Conservation (phyloP, 2,797 vertebrate species). For the Eulemur coronatus region DNA sequence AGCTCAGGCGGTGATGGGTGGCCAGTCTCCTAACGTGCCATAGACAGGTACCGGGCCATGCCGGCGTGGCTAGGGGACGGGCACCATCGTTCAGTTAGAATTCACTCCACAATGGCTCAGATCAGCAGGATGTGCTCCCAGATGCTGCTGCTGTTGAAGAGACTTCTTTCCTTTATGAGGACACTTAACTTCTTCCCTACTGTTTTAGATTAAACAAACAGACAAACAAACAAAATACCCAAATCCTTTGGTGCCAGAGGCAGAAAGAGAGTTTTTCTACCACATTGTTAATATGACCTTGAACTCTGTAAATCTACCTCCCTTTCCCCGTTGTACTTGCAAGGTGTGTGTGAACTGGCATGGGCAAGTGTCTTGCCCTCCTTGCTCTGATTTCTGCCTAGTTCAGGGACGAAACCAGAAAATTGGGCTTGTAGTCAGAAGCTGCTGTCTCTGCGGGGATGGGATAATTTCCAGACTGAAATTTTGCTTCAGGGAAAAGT, state of each 20-base stretch:
- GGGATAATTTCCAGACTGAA: not conserved
- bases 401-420: not conserved
- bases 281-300: not conserved
- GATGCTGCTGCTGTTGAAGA: not conserved
- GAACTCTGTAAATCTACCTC: not conserved
- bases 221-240: not conserved
- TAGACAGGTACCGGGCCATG: accelerated
- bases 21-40: no score
- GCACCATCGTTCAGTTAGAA: not conserved
- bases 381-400: not conserved
- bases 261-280: not conserved
- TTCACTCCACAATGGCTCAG: not conserved
- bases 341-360: not conserved
- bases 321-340: not conserved
- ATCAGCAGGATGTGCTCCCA: not conserved
- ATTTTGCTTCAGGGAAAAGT: not conserved
- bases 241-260: not conserved
- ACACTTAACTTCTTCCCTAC: not conserved
- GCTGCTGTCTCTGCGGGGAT: not conserved
- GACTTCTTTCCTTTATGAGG: not conserved
- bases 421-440: not conserved
- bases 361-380: not conserved
- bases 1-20: no score
- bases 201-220: not conserved
- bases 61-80: not conserved